Evolutionary conservation across 2,888 invertebrate genomes (phyloP), one percentile per base, ranked within the genome.

Genomic region (Stenurella melanura): DNA sequence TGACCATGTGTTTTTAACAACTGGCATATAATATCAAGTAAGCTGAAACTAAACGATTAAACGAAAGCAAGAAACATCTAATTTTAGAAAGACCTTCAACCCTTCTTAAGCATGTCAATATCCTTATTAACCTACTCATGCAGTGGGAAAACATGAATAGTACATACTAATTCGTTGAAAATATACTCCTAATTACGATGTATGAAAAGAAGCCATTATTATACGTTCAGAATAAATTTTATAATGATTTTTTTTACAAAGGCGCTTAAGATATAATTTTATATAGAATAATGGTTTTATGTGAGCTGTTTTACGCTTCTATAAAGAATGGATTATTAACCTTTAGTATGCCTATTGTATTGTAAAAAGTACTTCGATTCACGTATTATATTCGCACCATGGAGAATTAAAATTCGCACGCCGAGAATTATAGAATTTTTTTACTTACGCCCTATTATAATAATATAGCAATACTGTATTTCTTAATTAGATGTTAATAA

Each of bases 161-260:
- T 34, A 34, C 38, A 15, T 26, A 26, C 1, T 26, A 9, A 9
- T 12, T 64, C 11, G 2, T 17, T 61, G 30, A 61, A 64, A 64
- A 64, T 64, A 64, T 10, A 30, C 18, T 42, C 19, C 34, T 64
- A 64, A 64, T 64, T 64, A 42, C 42, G 64, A 64, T 42, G 38
- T 64, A 64, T 64, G 64, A 30, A 64, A 64, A 61, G 15, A 6
- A 9, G n/a, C 50, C 61, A 61, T 61, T 21, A 21, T 58, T 58
- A 21, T 58, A 19, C 15, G n/a, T n/a, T 50, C 15, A 1, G 6
- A 6, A 58, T 2, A 58, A 57, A 21, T 18, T 21, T 19, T 58
- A 21, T 18, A 21, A 58, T 19, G 19, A 1, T 58, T 19, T 21
- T 57, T 58, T 15, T 58, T 15, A 21, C 21, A 58, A 21, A 19